A percentile compares a stretch with the other conserved stretches of the same genome.
Evolutionary conservation across 2,888 invertebrate genomes (phyloP).

Genomic region (Callosobruchus maculatus): DNA sequence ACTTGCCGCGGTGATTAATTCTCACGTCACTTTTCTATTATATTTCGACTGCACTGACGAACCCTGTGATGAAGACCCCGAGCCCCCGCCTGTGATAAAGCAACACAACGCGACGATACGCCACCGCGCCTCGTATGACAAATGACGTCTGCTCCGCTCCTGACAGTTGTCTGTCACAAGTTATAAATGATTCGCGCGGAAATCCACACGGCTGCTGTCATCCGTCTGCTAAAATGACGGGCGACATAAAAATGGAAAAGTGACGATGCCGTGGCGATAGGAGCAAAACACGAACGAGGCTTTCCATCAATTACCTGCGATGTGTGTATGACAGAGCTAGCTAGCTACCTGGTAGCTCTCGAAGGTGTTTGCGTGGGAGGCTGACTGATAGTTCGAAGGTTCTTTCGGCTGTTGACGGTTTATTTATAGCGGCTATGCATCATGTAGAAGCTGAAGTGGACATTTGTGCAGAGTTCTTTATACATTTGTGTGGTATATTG

Average conservation of each 20-base stretch:
- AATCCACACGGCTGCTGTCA: constrained; percentile 29
- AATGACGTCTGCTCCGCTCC: constrained; percentile 63
- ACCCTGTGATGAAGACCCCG: too few species aligned
- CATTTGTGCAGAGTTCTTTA: neutral
- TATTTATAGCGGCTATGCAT: neutral
- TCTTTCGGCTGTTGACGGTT: neutral
- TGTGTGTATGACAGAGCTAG: neutral
- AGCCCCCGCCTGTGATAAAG: constrained; percentile 46
- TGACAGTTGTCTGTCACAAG: constrained; percentile 64
- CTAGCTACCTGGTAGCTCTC: neutral
- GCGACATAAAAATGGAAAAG: neutral
- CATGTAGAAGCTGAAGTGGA: neutral
- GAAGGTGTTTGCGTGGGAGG: neutral
- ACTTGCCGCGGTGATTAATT: too few species aligned
- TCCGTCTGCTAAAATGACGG: neutral
- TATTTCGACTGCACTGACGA: too few species aligned
- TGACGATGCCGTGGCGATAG: too few species aligned
- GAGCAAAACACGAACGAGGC: too few species aligned
- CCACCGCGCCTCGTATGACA: constrained; percentile 59
- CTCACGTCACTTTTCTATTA: too few species aligned
- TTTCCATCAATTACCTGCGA: neutral
- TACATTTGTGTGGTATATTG: too few species aligned
- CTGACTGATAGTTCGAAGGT: neutral
- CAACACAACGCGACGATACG: too few species aligned
- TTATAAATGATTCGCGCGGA: constrained; percentile 62